These are phyloP conservation scores for Pungitius pungitius DNA, from an alignment of 2,113 vertebrate species.

Conservation along the genomic window DNA sequence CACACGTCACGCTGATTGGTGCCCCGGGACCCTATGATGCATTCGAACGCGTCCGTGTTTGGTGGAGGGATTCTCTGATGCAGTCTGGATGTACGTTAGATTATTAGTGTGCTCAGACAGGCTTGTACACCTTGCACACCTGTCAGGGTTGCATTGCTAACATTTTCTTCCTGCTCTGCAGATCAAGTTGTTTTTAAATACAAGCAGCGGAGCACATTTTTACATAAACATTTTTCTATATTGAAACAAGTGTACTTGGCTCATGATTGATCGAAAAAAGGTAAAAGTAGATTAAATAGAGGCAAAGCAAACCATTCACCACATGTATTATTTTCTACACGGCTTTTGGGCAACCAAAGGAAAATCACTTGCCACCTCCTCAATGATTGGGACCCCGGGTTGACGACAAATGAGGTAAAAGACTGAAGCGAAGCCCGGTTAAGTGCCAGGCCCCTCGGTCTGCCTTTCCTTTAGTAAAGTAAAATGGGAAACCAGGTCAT, in stretches of 20 bases:
- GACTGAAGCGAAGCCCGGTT: neutral
- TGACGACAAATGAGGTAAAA: neutral
- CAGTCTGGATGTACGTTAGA: constrained; percentile 5
- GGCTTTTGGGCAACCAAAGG: too few species aligned
- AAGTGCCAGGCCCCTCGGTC: neutral
- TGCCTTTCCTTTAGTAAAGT: neutral
- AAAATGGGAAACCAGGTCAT: neutral
- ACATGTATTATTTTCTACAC: neutral
- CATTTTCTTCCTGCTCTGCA: constrained; percentile 10
- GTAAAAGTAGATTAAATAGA: neutral
- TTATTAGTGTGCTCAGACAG: constrained; percentile 45
- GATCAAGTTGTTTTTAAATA: constrained; percentile 9
- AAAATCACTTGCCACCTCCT: too few species aligned
- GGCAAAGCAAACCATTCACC: neutral
- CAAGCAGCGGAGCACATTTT: neutral
- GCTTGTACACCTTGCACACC: constrained; percentile 31
- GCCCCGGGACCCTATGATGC: constrained; percentile 17
- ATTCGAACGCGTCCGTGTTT: constrained; percentile 3
- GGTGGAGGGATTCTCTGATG: constrained; percentile 21
- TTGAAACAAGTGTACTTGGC: neutral
- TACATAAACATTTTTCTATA: constrained; percentile 5
- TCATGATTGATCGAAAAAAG: neutral
- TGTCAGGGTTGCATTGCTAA: constrained; percentile 45
- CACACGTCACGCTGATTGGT: neutral
- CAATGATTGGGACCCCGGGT: too few species aligned